Evolutionary conservation across 2,797 vertebrate species (phyloP).

Genomic region (Melanotaenia boesemani): DNA sequence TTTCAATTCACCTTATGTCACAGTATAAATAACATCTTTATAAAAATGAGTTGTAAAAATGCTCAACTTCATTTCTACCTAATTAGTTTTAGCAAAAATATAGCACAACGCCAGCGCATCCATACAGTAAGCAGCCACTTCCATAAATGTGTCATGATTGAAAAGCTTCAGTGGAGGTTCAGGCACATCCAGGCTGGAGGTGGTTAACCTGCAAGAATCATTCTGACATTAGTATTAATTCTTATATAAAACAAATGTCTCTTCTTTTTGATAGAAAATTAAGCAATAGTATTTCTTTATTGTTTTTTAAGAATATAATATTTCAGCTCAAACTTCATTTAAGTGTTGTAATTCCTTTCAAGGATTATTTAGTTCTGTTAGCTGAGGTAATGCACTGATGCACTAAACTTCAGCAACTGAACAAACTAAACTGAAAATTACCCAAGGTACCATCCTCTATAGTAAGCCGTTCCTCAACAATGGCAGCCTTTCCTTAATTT

Average conservation of each 20-base stretch:
- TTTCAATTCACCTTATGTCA: neutral
- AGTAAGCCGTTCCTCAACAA: neutral
- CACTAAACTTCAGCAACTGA: neutral
- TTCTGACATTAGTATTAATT: neutral
- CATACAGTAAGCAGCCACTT: neutral
- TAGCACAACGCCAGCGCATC: neutral
- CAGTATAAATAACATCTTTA: neutral
- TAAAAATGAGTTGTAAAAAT: neutral
- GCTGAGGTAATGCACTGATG: neutral
- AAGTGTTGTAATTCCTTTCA: neutral
- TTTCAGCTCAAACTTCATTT: neutral
- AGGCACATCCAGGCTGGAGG: neutral
- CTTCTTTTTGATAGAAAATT: neutral
- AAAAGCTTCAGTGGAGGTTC: neutral
- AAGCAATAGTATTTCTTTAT: neutral
- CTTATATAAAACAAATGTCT: neutral
- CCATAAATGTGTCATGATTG: neutral
- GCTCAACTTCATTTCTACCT: neutral
- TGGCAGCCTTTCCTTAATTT: neutral
- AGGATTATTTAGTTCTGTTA: neutral
- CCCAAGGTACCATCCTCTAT: no score
- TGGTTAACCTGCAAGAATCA: neutral
- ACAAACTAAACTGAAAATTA: no score
- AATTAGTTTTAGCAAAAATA: neutral
- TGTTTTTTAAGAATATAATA: neutral